Base-by-base conservation (phyloP, 2,888 invertebrate species). In the Lepidonotus clava region DNA sequence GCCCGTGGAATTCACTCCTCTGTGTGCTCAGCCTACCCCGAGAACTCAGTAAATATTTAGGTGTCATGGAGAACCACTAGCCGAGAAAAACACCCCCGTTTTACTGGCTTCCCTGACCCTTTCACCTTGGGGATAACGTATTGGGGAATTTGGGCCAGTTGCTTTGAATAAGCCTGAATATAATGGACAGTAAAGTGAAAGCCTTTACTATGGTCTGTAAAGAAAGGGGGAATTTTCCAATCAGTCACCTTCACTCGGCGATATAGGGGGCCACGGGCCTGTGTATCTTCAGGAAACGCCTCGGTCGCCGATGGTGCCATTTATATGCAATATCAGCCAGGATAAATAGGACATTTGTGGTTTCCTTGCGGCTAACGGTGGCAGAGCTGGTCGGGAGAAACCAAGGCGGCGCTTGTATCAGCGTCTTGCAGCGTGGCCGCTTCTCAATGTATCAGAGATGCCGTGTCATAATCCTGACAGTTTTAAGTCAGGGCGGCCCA, bases 341-440 rank as follows among this genome's bases (percentile, higher is more conserved):
- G 71, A 71, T 71, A 71, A 71, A 71, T 71, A 34, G 71, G 71
- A 71, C 71, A 36, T 34, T 71, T 71, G 71, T 71, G 71, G 71
- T 71, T 71, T 71, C 71, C 71, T 71, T 71, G 71, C 34, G 36
- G 71, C 71, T 71, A 56, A n/a, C 14, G 56, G 56, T 11, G 5
- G 21, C 5, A 38, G 71, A 38, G 21, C 38, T 18, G 71, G 71
- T 21, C 36, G 71, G 36, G 6, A 38, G 36, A 34, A 71, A 71
- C 71, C 71, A 71, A 38, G 36, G 71, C n/a, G 36, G 36, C 36
- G 71, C 71, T 71, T 71, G 71, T 71, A 71, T 71, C 71, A 71
- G 71, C 71, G 36, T 38, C 71, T 11, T 34, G 71, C 71, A 71
- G 71, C 21, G 36, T 71, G 36, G 71, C 34, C 36, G 71, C n/a